phyloP scores from a whole-genome alignment of 2,888 invertebrate genomes.

The Heteromyza rotundicornis region DNA sequence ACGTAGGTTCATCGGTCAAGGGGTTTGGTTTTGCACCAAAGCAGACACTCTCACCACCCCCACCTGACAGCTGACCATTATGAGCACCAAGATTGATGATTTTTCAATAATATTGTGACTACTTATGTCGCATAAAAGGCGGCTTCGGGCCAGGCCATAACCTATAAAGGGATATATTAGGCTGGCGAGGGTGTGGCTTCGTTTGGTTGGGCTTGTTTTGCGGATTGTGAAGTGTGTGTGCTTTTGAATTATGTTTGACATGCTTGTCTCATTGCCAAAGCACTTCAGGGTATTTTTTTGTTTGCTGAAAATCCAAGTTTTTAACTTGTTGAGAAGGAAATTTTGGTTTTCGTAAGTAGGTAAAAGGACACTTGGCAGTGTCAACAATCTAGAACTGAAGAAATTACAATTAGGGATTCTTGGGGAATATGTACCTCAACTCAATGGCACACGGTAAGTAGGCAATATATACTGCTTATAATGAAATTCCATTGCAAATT shows the following conservation, averaged over 20 bases:
- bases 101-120: conserved; percentile 38
- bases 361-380: too few relatives aligned
- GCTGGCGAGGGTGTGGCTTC: neutral
- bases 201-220: conserved; percentile 7
- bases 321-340: too few relatives aligned
- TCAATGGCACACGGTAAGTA: too few relatives aligned
- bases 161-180: neutral
- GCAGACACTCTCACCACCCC: neutral
- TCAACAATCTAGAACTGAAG: too few relatives aligned
- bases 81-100: conserved; percentile 47
- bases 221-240: neutral
- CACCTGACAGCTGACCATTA: conserved; percentile 1
- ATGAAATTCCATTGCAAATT: too few relatives aligned
- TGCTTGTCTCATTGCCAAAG: neutral
- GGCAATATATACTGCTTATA: too few relatives aligned
- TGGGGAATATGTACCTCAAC: too few relatives aligned
- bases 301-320: too few relatives aligned
- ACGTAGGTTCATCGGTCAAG: neutral
- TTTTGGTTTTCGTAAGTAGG: too few relatives aligned
- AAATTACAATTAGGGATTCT: too few relatives aligned
- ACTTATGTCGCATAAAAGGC: neutral
- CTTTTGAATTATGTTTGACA: conserved; percentile 4
- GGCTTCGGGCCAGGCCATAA: neutral
- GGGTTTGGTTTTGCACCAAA: neutral
- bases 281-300: too few relatives aligned